phyloP scores from a whole-genome alignment of 2,113 vertebrate genomes.

The Leucopsar rothschildi region DNA sequence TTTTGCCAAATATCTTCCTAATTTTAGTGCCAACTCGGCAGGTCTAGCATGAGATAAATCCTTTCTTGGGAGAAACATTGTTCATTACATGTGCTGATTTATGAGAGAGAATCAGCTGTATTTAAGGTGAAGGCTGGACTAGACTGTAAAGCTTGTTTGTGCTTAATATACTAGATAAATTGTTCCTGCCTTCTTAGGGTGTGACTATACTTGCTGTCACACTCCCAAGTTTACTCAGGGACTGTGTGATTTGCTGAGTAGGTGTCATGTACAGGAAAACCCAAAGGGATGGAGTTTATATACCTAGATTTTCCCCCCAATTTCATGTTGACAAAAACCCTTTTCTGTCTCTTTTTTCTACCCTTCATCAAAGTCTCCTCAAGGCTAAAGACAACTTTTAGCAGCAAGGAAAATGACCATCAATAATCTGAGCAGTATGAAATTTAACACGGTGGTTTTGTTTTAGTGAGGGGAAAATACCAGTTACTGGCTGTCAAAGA shows the following conservation, averaged over 20 bases:
- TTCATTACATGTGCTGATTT: not conserved
- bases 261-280: not conserved
- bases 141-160: not conserved
- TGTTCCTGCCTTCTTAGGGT: constrained; percentile 6
- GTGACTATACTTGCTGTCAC: constrained; percentile 18
- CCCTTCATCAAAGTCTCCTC: not conserved
- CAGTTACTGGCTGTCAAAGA: not conserved
- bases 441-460: not conserved
- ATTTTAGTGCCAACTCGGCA: not conserved
- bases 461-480: not conserved
- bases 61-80: not conserved
- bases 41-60: not conserved
- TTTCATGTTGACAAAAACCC: not conserved
- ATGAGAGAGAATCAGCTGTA: not conserved
- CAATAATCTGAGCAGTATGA: not conserved
- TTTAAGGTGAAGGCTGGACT: not conserved
- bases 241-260: constrained; percentile 1
- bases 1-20: not conserved
- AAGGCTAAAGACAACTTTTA: not conserved
- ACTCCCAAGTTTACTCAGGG: constrained; percentile 14
- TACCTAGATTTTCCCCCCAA: not conserved
- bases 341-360: not conserved
- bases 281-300: not conserved
- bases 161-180: constrained; percentile 19
- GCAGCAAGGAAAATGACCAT: not conserved